Evolutionary conservation across 2,888 invertebrate genomes (phyloP), one percentile per base, ranked within the genome.

Genomic region (Volucella zonaria): DNA sequence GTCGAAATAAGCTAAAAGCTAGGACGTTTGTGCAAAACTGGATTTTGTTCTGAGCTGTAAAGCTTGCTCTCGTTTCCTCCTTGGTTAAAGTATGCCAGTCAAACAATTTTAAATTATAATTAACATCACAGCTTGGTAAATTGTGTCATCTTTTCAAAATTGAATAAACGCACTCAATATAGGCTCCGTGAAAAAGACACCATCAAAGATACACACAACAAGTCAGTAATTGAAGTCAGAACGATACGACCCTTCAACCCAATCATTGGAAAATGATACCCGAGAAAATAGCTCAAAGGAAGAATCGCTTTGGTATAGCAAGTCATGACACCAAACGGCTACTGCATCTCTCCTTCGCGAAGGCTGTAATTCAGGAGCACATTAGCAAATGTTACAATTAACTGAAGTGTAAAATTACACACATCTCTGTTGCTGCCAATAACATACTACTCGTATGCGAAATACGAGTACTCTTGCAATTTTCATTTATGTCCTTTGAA

Each of bases 331-430:
- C 23, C 15, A 31, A 15, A 40, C 6, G n/a, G 38, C 9, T 47
- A 42, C 40, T 14, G 12, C 49, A 14, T 6, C 47, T 49, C 64
- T 45, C 6, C 31, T 31, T 31, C 31, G 31, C 9, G 47, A 54
- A 71, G 43, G 68, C 64, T 58, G 70, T 45, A 73, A 58, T 59
- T 45, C 64, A 42, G 67, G 10, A 71, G 71, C 59, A 59, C 79
- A 79, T 79, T 73, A 67, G 43, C 52, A 47, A 73, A 73, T 66
- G 52, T 66, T 51, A 45, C 73, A 66, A 67, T 59, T 79, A 66
- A 67, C 9, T 67, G 79, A 79, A 74, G 79, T 74, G 79, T 73
- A 74, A 74, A 79, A 79, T 79, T 73, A 79, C 61, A 8, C 71
- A 73, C 73, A 42, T 79, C 71, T 66, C 79, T 23, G 15, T 15